phyloP scores from a whole-genome alignment of 2,797 vertebrate species.

The Phyllotis vaccarum region DNA sequence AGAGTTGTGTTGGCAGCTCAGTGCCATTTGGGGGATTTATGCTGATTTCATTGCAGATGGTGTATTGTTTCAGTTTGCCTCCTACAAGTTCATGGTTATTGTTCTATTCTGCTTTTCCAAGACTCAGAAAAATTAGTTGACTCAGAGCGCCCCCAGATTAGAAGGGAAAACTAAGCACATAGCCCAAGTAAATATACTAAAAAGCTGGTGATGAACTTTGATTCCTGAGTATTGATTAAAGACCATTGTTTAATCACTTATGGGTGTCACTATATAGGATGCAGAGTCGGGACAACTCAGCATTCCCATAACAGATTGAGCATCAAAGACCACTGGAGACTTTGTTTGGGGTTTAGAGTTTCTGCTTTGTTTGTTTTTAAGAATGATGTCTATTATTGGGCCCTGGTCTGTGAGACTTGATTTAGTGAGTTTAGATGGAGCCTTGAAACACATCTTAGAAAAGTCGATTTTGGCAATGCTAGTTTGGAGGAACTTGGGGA shows the following conservation, averaged over 20 bases:
- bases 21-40: slow-evolving; percentile 73
- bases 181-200: background rate
- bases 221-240: background rate
- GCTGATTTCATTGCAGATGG: slow-evolving; percentile 75
- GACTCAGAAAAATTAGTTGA: slow-evolving; percentile 63
- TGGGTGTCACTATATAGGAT: background rate
- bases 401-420: background rate
- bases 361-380: background rate
- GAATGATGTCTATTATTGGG: background rate
- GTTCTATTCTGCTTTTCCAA: slow-evolving; percentile 72
- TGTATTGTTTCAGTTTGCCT: slow-evolving; percentile 64
- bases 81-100: slow-evolving; percentile 53
- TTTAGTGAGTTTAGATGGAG: background rate
- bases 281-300: background rate
- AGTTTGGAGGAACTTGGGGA: background rate
- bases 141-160: slow-evolving; percentile 59
- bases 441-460: slow-evolving; percentile 43
- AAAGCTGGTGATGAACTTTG: background rate
- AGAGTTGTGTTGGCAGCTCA: slow-evolving; percentile 69
- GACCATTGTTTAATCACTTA: background rate
- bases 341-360: background rate
- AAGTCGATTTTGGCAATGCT: background rate
- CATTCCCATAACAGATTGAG: background rate
- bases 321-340: background rate
- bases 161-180: slow-evolving; percentile 38